Conservation (phyloP, 2,888 invertebrate genomes). For the Melipona beecheii region DNA sequence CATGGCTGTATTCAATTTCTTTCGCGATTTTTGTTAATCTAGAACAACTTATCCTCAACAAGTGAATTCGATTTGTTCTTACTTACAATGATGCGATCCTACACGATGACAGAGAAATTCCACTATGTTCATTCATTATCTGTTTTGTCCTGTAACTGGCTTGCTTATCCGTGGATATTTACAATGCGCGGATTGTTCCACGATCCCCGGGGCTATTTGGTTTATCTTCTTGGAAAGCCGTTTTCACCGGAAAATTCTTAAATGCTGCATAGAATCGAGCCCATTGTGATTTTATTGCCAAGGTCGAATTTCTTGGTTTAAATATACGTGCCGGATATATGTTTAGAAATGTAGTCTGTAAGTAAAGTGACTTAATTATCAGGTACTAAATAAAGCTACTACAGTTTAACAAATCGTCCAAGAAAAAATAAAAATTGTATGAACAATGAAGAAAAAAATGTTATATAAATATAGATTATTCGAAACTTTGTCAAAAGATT, state of each 20-base stretch:
- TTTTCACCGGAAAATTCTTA: constrained; percentile 36
- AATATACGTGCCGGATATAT: constrained; percentile 24
- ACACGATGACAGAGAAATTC: constrained; percentile 20
- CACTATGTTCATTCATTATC: constrained; percentile 15
- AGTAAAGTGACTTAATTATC: constrained; percentile 4
- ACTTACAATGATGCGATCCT: constrained; percentile 16
- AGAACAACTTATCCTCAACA: constrained; percentile 17
- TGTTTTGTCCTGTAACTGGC: background rate
- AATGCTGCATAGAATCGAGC: constrained; percentile 11
- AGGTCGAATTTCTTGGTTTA: constrained; percentile 41
- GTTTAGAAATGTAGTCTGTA: constrained; percentile 26
- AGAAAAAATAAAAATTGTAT: too few relatives aligned
- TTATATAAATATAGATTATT: background rate
- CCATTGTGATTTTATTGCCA: constrained; percentile 44
- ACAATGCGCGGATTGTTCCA: constrained; percentile 43
- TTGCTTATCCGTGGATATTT: constrained; percentile 29
- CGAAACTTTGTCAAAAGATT: background rate
- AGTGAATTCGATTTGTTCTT: constrained; percentile 30
- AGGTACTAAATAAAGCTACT: background rate
- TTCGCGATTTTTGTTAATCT: background rate
- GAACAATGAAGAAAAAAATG: background rate
- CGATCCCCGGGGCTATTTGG: background rate
- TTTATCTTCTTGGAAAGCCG: constrained; percentile 35
- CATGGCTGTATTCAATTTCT: constrained; percentile 5
- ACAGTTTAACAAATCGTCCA: background rate